Conservation (phyloP, 2,888 invertebrate species). For the Encarsia formosa region DNA sequence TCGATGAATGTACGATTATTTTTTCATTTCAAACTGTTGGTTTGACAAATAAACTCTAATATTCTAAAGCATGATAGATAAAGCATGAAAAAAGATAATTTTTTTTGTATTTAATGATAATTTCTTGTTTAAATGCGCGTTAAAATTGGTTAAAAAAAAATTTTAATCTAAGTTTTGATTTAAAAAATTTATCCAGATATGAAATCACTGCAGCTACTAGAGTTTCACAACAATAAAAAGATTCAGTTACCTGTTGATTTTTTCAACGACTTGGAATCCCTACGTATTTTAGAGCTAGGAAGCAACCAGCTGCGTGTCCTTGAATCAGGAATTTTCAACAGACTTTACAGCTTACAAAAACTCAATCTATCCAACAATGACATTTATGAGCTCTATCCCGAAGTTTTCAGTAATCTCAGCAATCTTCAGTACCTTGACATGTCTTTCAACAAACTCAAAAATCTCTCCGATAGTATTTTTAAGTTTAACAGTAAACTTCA, state of each 20-base stretch:
- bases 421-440: slow-evolving; percentile 60
- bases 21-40: too few relatives aligned
- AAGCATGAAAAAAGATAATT: too few relatives aligned
- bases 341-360: slow-evolving; percentile 58
- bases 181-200: too few relatives aligned
- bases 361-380: slow-evolving; percentile 67
- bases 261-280: slow-evolving; percentile 59
- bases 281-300: slow-evolving; percentile 62
- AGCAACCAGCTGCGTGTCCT: slow-evolving; percentile 51
- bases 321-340: slow-evolving; percentile 60
- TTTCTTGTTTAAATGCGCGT: too few relatives aligned
- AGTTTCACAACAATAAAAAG: slow-evolving; percentile 9
- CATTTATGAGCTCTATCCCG: slow-evolving; percentile 47
- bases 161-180: too few relatives aligned
- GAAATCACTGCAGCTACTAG: slow-evolving; percentile 9
- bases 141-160: too few relatives aligned
- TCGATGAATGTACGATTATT: too few relatives aligned
- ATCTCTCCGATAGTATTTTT: slow-evolving; percentile 51
- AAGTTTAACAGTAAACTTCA: too few relatives aligned
- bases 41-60: too few relatives aligned
- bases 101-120: too few relatives aligned
- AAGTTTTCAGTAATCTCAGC: slow-evolving; percentile 61
- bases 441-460: slow-evolving; percentile 55
- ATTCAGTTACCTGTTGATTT: slow-evolving; percentile 45
- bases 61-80: too few relatives aligned